A percentile compares a stretch with the other conserved stretches of the same genome.
Conservation (phyloP, 1,140 invertebrate species). For the Matsumurasca onukii region DNA sequence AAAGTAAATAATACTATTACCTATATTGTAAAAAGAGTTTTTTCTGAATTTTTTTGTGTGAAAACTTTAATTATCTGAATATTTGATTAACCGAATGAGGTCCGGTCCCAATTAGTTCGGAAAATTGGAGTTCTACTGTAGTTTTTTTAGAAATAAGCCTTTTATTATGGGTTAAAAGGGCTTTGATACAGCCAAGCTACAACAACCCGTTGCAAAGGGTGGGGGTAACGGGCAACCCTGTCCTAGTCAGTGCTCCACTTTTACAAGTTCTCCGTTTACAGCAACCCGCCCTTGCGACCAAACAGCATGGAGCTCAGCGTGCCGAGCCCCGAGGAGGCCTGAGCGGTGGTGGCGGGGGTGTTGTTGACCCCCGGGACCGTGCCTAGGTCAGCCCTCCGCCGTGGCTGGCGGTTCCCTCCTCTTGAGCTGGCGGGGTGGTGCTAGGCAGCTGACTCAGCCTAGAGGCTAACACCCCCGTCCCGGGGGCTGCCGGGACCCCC, state of each 20-base stretch:
- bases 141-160: not conserved
- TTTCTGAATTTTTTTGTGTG: no score
- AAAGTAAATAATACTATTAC: no score
- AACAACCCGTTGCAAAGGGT: not conserved
- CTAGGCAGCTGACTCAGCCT: conserved; percentile 37
- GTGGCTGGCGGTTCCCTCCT: conserved; percentile 49
- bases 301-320: conserved; percentile 79
- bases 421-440: conserved; percentile 45
- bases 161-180: not conserved
- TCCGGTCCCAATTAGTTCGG: no score
- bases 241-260: not conserved
- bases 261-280: conserved; percentile 55
- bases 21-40: no score
- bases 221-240: not conserved
- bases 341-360: conserved; percentile 40
- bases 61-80: no score
- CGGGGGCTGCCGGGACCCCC: conserved; percentile 56
- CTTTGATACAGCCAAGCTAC: not conserved
- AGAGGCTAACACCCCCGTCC: conserved; percentile 53
- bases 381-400: conserved; percentile 49
- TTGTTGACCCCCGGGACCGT: conserved; percentile 43
- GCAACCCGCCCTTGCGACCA: conserved; percentile 76
- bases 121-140: no score
- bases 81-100: no score
- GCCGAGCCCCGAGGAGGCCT: conserved; percentile 62